These are phyloP conservation scores for Sinotaia quadrata DNA, from an alignment of 2,888 invertebrate genomes.

Conservation along the genomic window DNA sequence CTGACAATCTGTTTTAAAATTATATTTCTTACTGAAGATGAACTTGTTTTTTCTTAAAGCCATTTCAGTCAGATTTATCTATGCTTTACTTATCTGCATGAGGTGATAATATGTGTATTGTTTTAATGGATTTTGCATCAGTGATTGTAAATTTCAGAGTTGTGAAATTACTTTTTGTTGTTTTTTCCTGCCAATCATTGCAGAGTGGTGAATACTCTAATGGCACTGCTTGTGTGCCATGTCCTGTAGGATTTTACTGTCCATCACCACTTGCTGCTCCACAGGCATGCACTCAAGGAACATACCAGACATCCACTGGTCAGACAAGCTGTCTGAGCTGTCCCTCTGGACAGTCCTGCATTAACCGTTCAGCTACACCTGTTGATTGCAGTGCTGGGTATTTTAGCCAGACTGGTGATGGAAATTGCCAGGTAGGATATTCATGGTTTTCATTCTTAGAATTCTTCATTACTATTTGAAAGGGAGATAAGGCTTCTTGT, in stretches of 20 bases:
- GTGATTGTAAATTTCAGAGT: no score
- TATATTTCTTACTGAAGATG: no score
- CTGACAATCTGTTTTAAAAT: no score
- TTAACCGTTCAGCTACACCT: constrained; percentile 45
- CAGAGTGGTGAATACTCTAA: constrained; percentile 65
- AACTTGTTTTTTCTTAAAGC: not conserved
- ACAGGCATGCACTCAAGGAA: constrained; percentile 59
- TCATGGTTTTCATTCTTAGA: no score
- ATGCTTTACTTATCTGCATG: not conserved
- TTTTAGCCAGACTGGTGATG: constrained; percentile 58
- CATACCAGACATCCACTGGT: constrained; percentile 60
- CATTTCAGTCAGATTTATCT: not conserved
- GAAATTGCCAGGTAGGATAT: constrained; percentile 56
- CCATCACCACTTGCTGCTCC: constrained; percentile 54
- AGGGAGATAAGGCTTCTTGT: no score
- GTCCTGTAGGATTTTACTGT: constrained; percentile 63
- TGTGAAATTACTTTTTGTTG: no score
- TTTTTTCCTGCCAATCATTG: not conserved
- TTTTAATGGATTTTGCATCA: no score
- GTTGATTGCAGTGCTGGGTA: constrained; percentile 59
- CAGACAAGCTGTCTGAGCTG: constrained; percentile 62
- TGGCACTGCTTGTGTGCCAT: constrained; percentile 56
- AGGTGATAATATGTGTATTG: no score
- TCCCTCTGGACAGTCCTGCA: constrained; percentile 61
- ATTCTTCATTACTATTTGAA: no score